Percentiles rank a stretch among this genome's conserved stretches.
Conservation (phyloP, 2,113 vertebrate genomes). For the Mixornis gularis region DNA sequence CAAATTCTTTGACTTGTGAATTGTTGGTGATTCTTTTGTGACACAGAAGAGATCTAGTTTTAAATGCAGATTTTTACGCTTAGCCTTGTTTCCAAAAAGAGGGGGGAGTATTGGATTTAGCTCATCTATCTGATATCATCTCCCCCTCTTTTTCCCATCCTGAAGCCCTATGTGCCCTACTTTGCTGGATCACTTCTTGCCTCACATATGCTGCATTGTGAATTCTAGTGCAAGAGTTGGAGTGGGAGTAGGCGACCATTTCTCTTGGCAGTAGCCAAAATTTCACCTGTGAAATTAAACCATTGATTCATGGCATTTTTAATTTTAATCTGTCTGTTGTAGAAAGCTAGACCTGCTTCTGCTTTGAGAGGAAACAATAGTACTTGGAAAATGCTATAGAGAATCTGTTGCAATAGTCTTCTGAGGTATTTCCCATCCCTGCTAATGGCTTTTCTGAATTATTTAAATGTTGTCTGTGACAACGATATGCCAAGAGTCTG, state of each 20-base stretch:
- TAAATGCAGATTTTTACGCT: not conserved
- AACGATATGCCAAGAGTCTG: not conserved
- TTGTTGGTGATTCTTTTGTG: not conserved
- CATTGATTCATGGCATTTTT: not conserved
- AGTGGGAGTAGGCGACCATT: not conserved
- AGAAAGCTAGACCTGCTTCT: not conserved
- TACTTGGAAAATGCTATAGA: not conserved
- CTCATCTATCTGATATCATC: not conserved
- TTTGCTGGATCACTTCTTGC: not conserved
- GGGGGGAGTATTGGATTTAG: not conserved
- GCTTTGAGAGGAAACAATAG: not conserved
- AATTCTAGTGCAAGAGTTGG: not conserved
- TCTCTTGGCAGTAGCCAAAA: not conserved
- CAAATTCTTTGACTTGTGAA: not conserved
- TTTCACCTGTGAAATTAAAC: not conserved
- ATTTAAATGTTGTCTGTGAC: not conserved
- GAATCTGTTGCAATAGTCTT: not conserved
- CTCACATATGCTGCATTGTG: not conserved
- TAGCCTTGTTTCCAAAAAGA: not conserved
- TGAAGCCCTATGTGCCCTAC: not conserved
- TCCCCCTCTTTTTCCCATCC: not conserved
- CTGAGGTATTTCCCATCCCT: not conserved
- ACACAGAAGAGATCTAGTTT: not conserved
- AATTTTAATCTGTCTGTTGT: not conserved
- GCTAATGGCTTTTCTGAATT: not conserved